phyloP scores from a whole-genome alignment of 1,140 invertebrate genomes.

The Platorchestia sp. region DNA sequence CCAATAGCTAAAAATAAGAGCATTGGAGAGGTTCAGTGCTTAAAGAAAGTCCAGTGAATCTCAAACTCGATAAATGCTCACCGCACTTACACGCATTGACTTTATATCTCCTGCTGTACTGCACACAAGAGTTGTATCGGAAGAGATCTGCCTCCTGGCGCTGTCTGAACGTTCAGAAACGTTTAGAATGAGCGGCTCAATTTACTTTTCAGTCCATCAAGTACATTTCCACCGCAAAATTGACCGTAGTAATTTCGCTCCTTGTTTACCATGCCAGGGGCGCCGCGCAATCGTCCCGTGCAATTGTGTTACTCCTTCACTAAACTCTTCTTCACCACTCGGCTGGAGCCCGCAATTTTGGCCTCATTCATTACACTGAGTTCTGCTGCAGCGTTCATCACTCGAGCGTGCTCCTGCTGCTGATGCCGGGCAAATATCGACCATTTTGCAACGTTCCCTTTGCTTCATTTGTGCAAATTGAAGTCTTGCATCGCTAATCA shows the following conservation, averaged over 20 bases:
- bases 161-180: background rate
- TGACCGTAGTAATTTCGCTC: background rate
- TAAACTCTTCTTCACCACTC: background rate
- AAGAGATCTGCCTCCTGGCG: background rate
- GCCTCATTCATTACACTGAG: background rate
- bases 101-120: too few species aligned
- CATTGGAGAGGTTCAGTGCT: too few species aligned
- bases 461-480: background rate
- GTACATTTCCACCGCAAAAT: background rate
- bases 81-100: too few species aligned
- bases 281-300: background rate
- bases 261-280: background rate
- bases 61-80: background rate
- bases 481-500: background rate
- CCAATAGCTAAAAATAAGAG: too few species aligned
- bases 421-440: background rate
- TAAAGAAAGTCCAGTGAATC: background rate
- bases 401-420: background rate
- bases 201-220: too few species aligned
- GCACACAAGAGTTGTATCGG: background rate
- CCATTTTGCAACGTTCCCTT: background rate
- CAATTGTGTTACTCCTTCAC: background rate
- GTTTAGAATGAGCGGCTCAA: too few species aligned
- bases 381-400: background rate
- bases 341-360: background rate